Conservation (phyloP, 2,797 vertebrate genomes). For the Tenualosa ilisha region DNA sequence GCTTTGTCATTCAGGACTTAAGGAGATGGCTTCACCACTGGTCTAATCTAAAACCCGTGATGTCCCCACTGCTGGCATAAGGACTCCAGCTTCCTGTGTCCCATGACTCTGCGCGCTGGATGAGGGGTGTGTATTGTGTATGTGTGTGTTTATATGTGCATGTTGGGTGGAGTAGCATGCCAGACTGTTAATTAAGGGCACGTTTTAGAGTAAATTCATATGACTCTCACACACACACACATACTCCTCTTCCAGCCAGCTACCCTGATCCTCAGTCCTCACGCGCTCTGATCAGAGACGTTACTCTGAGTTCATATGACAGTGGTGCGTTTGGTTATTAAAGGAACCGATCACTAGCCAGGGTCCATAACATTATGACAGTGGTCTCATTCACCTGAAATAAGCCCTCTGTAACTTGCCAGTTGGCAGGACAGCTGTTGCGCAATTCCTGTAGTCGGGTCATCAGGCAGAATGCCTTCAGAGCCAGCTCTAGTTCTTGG, state of each 20-base stretch:
- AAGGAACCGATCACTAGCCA: not conserved
- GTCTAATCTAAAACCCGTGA: slow-evolving; percentile 64
- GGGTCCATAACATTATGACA: not conserved
- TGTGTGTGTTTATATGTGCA: not conserved
- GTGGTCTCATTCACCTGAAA: not conserved
- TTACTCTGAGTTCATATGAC: not conserved
- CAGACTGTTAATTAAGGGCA: slow-evolving; percentile 55
- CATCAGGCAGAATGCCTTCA: not conserved
- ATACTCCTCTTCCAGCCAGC: too few species aligned
- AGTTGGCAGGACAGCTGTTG: not conserved
- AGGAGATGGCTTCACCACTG: not conserved
- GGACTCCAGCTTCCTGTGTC: slow-evolving; percentile 47
- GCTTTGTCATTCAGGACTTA: slow-evolving; percentile 12
- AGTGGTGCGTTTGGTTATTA: not conserved
- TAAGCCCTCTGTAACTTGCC: not conserved
- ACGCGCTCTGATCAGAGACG: slow-evolving; percentile 1
- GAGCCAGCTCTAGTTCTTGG: not conserved
- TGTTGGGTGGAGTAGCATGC: slow-evolving; percentile 40
- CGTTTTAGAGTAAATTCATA: slow-evolving; percentile 49
- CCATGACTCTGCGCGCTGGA: slow-evolving; percentile 58
- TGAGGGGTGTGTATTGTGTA: slow-evolving; percentile 27
- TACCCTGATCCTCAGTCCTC: not conserved
- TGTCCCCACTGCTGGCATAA: slow-evolving; percentile 43
- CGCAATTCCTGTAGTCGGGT: not conserved
- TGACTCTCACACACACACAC: slow-evolving; percentile 35